Conservation (phyloP, 1,140 invertebrate species). For the Phymorhynchus buccinoides region DNA sequence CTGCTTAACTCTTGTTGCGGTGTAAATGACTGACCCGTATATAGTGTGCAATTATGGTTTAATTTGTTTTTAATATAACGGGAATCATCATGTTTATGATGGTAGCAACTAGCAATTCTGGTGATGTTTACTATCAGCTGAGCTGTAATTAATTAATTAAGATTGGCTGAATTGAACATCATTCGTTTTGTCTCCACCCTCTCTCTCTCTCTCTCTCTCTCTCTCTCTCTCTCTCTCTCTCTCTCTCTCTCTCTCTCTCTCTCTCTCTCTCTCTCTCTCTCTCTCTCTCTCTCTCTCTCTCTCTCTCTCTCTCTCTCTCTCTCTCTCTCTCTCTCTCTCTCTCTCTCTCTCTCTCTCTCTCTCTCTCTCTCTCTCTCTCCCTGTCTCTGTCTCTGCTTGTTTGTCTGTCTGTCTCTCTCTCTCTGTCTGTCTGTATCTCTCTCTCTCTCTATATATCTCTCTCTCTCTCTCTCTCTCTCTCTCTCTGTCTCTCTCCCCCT, state of each 20-base stretch:
- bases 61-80: no score
- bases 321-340: not conserved
- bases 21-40: no score
- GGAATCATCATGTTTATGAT: no score
- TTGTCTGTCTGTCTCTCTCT: no score
- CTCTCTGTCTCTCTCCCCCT: not conserved
- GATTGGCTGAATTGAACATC: no score
- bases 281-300: not conserved
- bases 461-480: not conserved
- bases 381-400: no score
- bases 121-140: no score
- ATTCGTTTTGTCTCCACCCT: not conserved
- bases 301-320: not conserved
- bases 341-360: not conserved
- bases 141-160: no score
- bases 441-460: not conserved
- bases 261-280: not conserved
- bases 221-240: not conserved
- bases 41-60: no score
- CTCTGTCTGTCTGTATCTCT: no score
- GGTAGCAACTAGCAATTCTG: no score
- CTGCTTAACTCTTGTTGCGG: no score
- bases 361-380: not conserved
- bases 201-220: not conserved
- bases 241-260: not conserved